Percentiles rank a stretch among this genome's conserved stretches.
phyloP scores from a whole-genome alignment of 2,888 invertebrate species.

The Eupsilia transversa region DNA sequence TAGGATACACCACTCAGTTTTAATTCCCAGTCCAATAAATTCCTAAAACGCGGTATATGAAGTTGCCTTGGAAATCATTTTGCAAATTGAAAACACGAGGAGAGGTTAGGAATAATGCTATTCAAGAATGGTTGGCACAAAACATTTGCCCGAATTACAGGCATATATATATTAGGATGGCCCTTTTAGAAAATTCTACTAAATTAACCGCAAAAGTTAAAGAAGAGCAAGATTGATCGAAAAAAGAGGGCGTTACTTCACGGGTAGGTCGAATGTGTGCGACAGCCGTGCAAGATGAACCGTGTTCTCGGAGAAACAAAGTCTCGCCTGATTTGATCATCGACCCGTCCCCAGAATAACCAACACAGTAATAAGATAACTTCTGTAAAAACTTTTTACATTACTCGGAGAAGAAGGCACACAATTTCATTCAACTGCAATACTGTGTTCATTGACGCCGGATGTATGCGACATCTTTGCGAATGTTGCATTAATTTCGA shows the following conservation, averaged over 20 bases:
- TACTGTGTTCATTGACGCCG: slow-evolving; percentile 48
- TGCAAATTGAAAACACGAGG: slow-evolving; percentile 40
- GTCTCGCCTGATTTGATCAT: slow-evolving; percentile 29
- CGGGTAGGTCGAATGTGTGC: neutral
- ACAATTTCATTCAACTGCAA: slow-evolving; percentile 47
- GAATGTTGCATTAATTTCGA: slow-evolving; percentile 63
- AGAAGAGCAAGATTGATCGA: slow-evolving; percentile 6
- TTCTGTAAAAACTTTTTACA: slow-evolving; percentile 19
- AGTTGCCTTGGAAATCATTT: slow-evolving; percentile 34
- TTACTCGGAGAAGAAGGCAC: slow-evolving; percentile 11
- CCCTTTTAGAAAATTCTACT: neutral
- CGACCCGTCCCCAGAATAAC: slow-evolving; percentile 17
- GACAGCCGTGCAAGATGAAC: slow-evolving; percentile 19
- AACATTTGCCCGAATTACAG: slow-evolving; percentile 3
- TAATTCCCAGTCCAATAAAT: slow-evolving; percentile 38
- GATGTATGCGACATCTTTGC: slow-evolving; percentile 63
- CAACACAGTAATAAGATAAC: slow-evolving; percentile 29
- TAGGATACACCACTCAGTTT: slow-evolving; percentile 28
- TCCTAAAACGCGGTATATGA: slow-evolving; percentile 23
- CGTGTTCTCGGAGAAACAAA: slow-evolving; percentile 10
- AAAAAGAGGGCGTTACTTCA: neutral
- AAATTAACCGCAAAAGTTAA: neutral
- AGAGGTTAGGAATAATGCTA: slow-evolving; percentile 20
- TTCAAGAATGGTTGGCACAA: slow-evolving; percentile 19
- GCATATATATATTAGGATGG: neutral